phyloP scores from a whole-genome alignment of 2,113 vertebrate species.

The Catagonus wagneri region DNA sequence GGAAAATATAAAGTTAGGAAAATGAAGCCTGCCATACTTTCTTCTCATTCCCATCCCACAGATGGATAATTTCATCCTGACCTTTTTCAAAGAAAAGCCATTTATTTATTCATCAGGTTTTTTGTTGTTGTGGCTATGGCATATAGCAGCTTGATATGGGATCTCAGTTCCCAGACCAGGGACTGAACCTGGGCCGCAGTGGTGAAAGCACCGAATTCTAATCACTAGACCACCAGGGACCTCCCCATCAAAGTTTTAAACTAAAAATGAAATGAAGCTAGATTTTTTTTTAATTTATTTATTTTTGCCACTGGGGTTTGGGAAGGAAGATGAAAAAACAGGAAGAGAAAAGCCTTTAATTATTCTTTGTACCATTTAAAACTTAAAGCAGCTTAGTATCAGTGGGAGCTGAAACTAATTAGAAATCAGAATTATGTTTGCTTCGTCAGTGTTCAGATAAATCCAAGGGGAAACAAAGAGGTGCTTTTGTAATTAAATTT shows the following conservation, averaged over 20 bases:
- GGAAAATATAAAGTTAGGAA: neutral
- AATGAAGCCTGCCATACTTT: neutral
- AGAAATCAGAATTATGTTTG: constrained; percentile 68
- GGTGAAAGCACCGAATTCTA: too few relatives aligned
- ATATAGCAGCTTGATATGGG: too few relatives aligned
- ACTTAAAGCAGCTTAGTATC: constrained; percentile 39
- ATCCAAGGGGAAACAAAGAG: constrained; percentile 58
- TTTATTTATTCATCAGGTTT: neutral
- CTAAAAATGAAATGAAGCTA: constrained; percentile 39
- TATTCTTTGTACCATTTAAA: constrained; percentile 70
- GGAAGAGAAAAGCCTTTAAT: constrained; percentile 55
- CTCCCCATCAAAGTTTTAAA: neutral
- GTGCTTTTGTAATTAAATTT: constrained; percentile 68
- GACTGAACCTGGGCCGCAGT: too few relatives aligned
- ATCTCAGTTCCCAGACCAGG: too few relatives aligned
- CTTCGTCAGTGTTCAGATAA: constrained; percentile 62
- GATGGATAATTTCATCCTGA: neutral
- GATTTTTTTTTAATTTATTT: neutral
- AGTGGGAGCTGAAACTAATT: constrained; percentile 71
- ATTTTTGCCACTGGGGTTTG: neutral
- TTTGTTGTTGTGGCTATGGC: too few relatives aligned
- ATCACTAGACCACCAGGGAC: too few relatives aligned
- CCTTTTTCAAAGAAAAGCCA: constrained; percentile 29
- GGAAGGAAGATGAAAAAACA: neutral
- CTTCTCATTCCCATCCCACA: neutral